phyloP scores from a whole-genome alignment of 2,888 invertebrate species.

The Tinea semifulvella region DNA sequence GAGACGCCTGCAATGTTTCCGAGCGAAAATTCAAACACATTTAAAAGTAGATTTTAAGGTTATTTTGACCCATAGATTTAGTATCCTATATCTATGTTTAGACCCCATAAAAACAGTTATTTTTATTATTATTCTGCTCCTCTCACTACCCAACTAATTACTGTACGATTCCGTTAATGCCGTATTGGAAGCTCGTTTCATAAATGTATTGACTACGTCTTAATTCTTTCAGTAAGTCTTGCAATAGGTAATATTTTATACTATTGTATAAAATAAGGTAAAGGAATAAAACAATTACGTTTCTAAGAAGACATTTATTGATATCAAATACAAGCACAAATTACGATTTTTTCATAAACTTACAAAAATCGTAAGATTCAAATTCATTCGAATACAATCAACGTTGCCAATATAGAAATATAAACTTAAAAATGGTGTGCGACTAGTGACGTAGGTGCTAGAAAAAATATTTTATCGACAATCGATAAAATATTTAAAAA shows the following conservation, averaged over 20 bases:
- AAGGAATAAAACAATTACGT: neutral
- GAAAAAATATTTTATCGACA: neutral
- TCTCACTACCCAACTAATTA: too few species aligned
- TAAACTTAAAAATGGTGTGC: neutral
- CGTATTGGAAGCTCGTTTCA: too few species aligned
- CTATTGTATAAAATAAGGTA: neutral
- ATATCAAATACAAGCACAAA: neutral
- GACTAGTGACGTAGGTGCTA: neutral
- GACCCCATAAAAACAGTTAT: too few species aligned
- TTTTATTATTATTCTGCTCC: too few species aligned
- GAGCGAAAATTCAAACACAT: too few species aligned
- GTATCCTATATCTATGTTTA: too few species aligned
- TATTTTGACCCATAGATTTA: too few species aligned
- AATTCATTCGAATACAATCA: neutral
- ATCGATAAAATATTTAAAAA: slow-evolving; percentile 1
- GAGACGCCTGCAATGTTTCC: too few species aligned
- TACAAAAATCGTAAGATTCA: neutral
- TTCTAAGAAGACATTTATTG: neutral
- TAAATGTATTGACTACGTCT: too few species aligned
- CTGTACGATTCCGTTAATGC: too few species aligned
- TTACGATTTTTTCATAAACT: neutral
- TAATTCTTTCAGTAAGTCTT: too few species aligned
- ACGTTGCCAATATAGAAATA: neutral
- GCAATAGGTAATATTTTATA: neutral
- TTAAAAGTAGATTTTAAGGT: too few species aligned